Conservation (phyloP, 2,797 vertebrate genomes). For the Falco columbarius region DNA sequence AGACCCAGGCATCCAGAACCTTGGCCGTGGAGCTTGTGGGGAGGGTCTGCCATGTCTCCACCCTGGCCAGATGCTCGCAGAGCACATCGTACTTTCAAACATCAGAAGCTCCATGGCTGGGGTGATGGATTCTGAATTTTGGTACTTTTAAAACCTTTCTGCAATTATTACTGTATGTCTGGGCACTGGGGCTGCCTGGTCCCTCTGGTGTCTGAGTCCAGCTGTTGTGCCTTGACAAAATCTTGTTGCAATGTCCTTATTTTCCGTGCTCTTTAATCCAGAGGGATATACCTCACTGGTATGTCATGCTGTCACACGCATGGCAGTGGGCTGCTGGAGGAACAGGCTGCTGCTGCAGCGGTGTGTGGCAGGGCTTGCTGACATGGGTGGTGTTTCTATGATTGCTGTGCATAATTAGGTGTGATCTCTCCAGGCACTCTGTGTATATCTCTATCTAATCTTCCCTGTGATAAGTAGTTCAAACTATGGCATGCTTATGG, state of each 20-base stretch:
- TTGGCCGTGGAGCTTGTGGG: neutral
- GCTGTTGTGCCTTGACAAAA: neutral
- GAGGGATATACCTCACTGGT: neutral
- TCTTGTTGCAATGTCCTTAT: neutral
- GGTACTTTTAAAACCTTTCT: neutral
- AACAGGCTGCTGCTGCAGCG: neutral
- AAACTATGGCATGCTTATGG: neutral
- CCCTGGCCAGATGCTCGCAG: neutral
- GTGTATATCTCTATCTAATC: neutral
- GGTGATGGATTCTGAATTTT: neutral
- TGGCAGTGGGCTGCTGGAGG: neutral
- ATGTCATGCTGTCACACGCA: fast-evolving
- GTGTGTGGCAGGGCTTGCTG: neutral
- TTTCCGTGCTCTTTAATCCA: neutral
- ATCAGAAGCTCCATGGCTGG: neutral
- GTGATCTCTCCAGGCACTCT: neutral
- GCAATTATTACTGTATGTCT: neutral
- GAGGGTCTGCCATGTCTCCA: neutral
- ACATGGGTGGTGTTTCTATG: neutral
- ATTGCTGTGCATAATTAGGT: neutral
- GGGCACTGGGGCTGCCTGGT: neutral
- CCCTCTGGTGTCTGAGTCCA: too few relatives aligned
- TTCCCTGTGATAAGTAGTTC: neutral
- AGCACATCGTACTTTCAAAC: neutral
- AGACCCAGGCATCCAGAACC: neutral